These are phyloP conservation scores for Patella depressa DNA, from an alignment of 2,888 invertebrate species.

Conservation along the genomic window DNA sequence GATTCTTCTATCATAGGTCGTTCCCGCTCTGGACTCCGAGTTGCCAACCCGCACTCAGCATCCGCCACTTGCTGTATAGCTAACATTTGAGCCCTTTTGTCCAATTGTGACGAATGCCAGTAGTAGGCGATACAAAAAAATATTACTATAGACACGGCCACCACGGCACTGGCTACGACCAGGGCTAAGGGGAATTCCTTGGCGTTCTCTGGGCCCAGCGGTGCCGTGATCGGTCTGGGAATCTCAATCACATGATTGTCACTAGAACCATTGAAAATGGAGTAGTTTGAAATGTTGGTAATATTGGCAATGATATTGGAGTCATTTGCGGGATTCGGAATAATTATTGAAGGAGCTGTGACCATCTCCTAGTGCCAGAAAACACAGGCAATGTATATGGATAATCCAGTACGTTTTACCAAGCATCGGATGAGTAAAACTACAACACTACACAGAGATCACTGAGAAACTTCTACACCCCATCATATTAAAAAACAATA, in stretches of 20 bases:
- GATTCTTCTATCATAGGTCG: constrained; percentile 12
- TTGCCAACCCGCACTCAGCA: constrained; percentile 32
- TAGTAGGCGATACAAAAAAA: constrained; percentile 61
- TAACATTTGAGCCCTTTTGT: constrained; percentile 55
- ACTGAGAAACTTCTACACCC: too few relatives aligned
- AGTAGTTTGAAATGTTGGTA: constrained; percentile 1
- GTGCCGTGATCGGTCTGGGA: neutral
- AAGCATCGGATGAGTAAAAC: too few relatives aligned
- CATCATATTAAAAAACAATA: too few relatives aligned
- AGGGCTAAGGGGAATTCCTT: constrained; percentile 54
- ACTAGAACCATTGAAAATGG: neutral
- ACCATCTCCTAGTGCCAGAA: neutral
- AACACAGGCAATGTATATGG: too few relatives aligned
- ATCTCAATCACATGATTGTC: neutral
- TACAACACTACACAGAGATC: too few relatives aligned
- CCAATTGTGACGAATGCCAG: constrained; percentile 57
- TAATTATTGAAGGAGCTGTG: neutral
- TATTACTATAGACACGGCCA: constrained; percentile 57
- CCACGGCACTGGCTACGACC: constrained; percentile 58
- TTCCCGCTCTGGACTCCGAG: constrained; percentile 27
- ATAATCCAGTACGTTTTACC: too few relatives aligned
- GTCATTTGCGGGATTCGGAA: neutral
- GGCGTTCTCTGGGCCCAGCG: neutral
- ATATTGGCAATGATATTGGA: neutral
- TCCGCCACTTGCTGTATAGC: constrained; percentile 53